A percentile compares a stretch with the other conserved stretches of the same genome.
phyloP scores from a whole-genome alignment of 2,888 invertebrate genomes.

The Ischnura elegans region DNA sequence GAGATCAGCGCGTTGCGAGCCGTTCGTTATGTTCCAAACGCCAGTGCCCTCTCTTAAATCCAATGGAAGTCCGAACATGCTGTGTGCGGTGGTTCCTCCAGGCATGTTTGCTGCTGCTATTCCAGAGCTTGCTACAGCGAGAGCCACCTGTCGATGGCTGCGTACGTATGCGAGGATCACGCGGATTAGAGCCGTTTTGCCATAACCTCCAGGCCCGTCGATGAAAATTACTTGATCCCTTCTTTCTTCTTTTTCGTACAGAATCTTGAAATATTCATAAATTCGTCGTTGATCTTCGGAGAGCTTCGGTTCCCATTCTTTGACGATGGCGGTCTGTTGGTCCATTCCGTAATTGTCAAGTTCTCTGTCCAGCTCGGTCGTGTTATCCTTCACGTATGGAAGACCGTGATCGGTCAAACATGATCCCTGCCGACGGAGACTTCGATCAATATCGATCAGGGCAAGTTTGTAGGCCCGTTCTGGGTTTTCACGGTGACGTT shows the following conservation, averaged over 20 bases:
- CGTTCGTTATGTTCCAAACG: constrained; percentile 69
- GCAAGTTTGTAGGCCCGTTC: too few relatives aligned
- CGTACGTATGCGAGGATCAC: constrained; percentile 62
- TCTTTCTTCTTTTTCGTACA: neutral
- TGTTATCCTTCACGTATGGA: too few relatives aligned
- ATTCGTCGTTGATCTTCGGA: constrained; percentile 64
- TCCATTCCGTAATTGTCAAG: constrained; percentile 9
- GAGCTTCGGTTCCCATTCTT: constrained; percentile 65
- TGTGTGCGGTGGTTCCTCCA: constrained; percentile 70
- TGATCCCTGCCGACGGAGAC: too few relatives aligned
- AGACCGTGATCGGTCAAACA: too few relatives aligned
- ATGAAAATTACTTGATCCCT: constrained; percentile 58
- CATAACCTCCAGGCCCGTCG: constrained; percentile 69
- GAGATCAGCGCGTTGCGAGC: constrained; percentile 47
- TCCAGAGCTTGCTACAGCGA: constrained; percentile 64
- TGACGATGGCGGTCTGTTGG: constrained; percentile 8
- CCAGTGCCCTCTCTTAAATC: constrained; percentile 67
- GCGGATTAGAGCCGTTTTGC: constrained; percentile 67
- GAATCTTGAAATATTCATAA: constrained; percentile 48
- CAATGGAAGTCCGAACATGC: constrained; percentile 69
- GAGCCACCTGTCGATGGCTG: constrained; percentile 39
- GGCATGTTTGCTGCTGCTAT: constrained; percentile 65
- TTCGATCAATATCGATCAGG: too few relatives aligned
- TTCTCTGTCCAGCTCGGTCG: too few relatives aligned
- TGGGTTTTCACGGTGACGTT: too few relatives aligned